Base-by-base conservation (phyloP, 2,888 invertebrate species). In the Ferdinandea cuprea region DNA sequence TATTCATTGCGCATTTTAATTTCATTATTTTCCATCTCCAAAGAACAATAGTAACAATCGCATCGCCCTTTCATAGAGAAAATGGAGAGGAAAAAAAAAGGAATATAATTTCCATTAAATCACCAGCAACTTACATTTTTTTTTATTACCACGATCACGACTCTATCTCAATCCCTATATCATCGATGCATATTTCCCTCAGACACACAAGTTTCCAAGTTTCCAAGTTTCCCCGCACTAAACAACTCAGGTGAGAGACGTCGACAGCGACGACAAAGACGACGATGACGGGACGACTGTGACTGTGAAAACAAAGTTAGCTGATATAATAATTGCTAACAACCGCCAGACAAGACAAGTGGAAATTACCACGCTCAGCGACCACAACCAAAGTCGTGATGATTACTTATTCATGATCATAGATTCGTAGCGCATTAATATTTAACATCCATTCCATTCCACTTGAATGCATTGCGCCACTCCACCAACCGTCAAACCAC, bases 341-440 rank as follows among this genome's bases (percentile, higher is more conserved):
- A 68, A 78, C 72, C 59, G 30, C 13, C 63, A 80, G 76, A 80
- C 77, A 83, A 83, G 78, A 83, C 83, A 83, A 77, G 83, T 83
- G 72, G 63, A 73, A 83, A 83, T 83, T 83, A 78, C 61, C 72
- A 54, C 54, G 48, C 54, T 42, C 68, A 61, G 48, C 42, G 40
- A 30, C 40, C 68, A 59, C 52, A 59, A 65, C 65, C 48, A 58
- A 71, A 78, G 72, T 83, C 83, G 83, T 83, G 83, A 83, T 83
- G 78, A 83, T 83, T 68, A 73, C 83, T 83, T 83, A 78, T 83
- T 83, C 78, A 83, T 83, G 83, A 83, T 78, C 78, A 58, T 52
- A 78, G 83, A 83, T 83, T 83, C 83, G 77, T 42, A 77, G 77
- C 83, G 68, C 83, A 83, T 83, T 83, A 83, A 83, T 83, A 83